These are phyloP conservation scores for Hapalemur alaotrensis DNA, from an alignment of 2,797 vertebrate genomes.

Conservation along the genomic window DNA sequence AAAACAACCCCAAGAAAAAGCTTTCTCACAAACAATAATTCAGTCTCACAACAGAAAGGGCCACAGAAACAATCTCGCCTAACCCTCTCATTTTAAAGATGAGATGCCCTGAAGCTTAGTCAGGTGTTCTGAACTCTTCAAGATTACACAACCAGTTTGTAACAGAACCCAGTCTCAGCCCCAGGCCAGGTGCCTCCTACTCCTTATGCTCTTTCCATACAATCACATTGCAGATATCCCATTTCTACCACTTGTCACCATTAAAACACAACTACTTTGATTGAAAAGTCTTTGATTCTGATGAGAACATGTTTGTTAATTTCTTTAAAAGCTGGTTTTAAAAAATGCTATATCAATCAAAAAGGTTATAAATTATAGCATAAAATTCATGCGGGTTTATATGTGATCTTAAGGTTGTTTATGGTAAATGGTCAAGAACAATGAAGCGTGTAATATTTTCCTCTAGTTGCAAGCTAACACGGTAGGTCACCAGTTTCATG, in stretches of 20 bases:
- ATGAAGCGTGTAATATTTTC: neutral
- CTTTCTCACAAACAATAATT: conserved; percentile 15
- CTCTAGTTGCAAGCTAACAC: neutral
- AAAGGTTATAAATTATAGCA: neutral
- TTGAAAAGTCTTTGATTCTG: neutral
- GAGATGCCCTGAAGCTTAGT: neutral
- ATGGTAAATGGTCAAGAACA: neutral
- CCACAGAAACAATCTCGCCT: neutral
- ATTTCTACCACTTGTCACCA: neutral
- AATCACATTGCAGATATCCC: neutral
- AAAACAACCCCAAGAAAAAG: neutral
- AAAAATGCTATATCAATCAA: neutral
- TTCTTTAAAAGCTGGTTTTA: neutral
- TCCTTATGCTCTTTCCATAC: neutral
- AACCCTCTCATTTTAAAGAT: neutral
- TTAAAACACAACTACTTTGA: neutral
- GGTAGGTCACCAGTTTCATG: neutral
- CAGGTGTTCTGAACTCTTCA: neutral
- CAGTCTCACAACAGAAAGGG: neutral
- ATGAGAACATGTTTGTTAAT: neutral
- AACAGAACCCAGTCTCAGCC: neutral
- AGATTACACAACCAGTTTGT: neutral
- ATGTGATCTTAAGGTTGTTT: neutral
- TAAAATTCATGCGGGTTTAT: neutral
- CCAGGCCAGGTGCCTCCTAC: neutral